Conservation (phyloP, 2,797 vertebrate genomes). For the Rhabdophis nuchalis region DNA sequence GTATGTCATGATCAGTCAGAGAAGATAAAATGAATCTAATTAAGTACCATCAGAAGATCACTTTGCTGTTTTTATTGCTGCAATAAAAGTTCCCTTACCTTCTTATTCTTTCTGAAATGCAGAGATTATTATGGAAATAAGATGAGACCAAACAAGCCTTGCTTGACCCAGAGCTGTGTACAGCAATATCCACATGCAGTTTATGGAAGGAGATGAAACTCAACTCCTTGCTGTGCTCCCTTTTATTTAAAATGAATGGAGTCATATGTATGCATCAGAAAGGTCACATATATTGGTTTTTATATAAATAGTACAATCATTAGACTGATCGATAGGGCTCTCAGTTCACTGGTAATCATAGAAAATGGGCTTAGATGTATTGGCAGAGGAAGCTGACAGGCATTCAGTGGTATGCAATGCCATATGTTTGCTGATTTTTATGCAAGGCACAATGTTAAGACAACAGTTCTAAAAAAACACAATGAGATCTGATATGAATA, state of each 20-base stretch:
- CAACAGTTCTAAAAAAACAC: conserved; percentile 26
- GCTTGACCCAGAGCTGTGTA: conserved; percentile 55
- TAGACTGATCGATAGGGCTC: conserved; percentile 56
- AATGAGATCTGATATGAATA: conserved; percentile 15
- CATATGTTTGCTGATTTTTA: neutral
- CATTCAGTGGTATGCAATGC: neutral
- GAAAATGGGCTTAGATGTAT: conserved; percentile 48
- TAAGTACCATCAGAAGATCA: conserved; percentile 69
- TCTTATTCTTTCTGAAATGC: conserved; percentile 67
- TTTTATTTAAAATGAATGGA: conserved; percentile 64
- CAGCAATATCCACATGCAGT: conserved; percentile 55
- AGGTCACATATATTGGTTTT: conserved; percentile 54
- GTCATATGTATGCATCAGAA: conserved; percentile 53
- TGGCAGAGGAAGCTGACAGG: neutral
- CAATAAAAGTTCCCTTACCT: conserved; percentile 71
- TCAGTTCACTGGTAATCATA: conserved; percentile 42
- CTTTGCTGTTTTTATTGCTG: conserved; percentile 69
- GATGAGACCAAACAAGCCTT: conserved; percentile 57
- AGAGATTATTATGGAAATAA: conserved; percentile 69
- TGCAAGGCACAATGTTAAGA: neutral
- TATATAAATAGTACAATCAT: conserved; percentile 56
- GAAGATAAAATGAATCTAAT: conserved; percentile 72
- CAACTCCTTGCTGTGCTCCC: conserved; percentile 49
- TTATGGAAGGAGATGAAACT: conserved; percentile 50
- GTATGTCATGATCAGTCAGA: conserved; percentile 66